Evolutionary conservation across 2,888 invertebrate species (phyloP).

Genomic region (Metopia argyrocephala): DNA sequence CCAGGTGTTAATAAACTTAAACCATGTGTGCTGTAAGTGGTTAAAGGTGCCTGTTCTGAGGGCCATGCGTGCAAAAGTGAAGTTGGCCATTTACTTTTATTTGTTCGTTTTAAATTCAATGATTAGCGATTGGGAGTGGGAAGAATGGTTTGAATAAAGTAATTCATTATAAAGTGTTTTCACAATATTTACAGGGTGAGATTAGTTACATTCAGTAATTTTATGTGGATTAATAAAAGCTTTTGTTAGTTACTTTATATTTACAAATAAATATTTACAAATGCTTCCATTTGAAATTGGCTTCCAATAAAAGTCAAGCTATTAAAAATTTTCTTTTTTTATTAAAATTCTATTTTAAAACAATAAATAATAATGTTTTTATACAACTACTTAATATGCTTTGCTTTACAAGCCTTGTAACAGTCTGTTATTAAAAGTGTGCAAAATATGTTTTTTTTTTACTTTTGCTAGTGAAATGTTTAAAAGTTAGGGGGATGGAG

Average conservation of each 20-base stretch:
- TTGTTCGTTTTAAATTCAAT: slow-evolving; percentile 16
- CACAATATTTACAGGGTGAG: slow-evolving; percentile 66
- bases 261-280: slow-evolving; percentile 39
- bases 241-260: slow-evolving; percentile 38
- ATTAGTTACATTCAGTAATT: slow-evolving; percentile 38
- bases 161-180: slow-evolving; percentile 65
- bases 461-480: slow-evolving; percentile 11
- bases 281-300: neutral
- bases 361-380: neutral
- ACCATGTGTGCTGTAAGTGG: slow-evolving; percentile 35
- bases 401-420: slow-evolving; percentile 25
- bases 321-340: neutral
- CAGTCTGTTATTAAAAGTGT: slow-evolving; percentile 29
- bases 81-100: slow-evolving; percentile 71
- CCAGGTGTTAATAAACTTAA: slow-evolving; percentile 46
- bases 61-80: slow-evolving; percentile 75
- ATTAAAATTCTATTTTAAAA: neutral
- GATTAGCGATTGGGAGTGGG: slow-evolving; percentile 20
- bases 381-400: slow-evolving; percentile 43
- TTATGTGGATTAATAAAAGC: neutral
- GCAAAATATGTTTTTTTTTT: neutral
- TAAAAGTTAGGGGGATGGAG: neutral
- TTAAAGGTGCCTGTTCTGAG: slow-evolving; percentile 50
- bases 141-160: slow-evolving; percentile 64
- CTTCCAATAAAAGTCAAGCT: slow-evolving; percentile 24